Evolutionary conservation across 1,140 invertebrate genomes (phyloP), one percentile per base, ranked within the genome.

Genomic region (Eurosta solidaginis): DNA sequence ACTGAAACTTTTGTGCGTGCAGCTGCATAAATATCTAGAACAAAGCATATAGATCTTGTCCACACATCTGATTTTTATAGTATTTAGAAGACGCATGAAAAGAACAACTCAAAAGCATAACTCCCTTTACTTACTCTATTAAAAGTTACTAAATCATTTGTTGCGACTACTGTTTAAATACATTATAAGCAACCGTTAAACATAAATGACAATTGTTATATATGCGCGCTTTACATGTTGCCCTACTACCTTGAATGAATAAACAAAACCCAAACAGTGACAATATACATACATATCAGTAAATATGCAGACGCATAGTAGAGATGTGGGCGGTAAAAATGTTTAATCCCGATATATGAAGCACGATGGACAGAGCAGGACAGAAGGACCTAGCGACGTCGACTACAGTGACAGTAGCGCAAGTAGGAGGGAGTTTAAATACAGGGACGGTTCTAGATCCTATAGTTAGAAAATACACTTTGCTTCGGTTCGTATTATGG

Each of bases 11-110:
- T 22, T 7, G 6, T 4, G n/a, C 59, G 59, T 68, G 59, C 59
- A 68, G 36, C 59, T 68, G 59, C 59, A 68, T 68, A 68, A 68
- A 68, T 68, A 68, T n/a, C 6, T 25, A 20, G 14, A 63, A 33
- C 33, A 17, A 3, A 27, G 6, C 22, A 59, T 29, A 33, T 29
- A 33, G 1, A 4, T 9, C 4, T 14, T 47, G 45, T n/a, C 45
- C 4, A 9, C 7, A 47, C 45, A 17, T 1, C n/a, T 47, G 7
- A 17, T 47, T 47, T 17, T 12, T 27, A 7, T n/a, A 54, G 27
- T 17, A 68, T 20, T 68, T 36, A 7, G 5, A n/a, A n/a, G n/a
- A 42, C 33, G 10, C 17, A 36, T 36, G 25, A 33, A 59, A 36
- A 36, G 3, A n/a, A 36, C 14, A 63, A 5, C 6, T 6, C 20